Percentiles rank a stretch among this genome's conserved stretches.
Conservation (phyloP, 2,113 vertebrate genomes). For the Micromys minutus region DNA sequence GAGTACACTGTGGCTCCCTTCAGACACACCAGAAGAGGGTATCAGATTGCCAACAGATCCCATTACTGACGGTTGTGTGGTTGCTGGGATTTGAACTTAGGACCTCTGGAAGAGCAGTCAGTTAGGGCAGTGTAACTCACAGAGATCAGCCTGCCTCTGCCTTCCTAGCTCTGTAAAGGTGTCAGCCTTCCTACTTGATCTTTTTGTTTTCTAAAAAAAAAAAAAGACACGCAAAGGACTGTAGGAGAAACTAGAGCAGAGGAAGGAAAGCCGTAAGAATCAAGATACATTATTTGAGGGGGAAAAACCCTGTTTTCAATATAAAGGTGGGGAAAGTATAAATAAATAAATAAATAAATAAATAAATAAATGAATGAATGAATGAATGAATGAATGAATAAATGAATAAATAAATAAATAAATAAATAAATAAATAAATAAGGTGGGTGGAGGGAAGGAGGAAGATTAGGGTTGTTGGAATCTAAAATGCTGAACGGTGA, state of each 20-base stretch:
- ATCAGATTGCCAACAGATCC: too few relatives aligned
- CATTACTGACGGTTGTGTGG: too few relatives aligned
- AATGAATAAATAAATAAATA: not conserved
- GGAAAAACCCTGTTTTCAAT: not conserved
- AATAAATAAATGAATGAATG: not conserved
- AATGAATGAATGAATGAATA: too few relatives aligned
- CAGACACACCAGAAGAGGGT: too few relatives aligned
- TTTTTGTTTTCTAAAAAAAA: not conserved
- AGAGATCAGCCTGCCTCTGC: not conserved
- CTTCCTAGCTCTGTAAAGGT: not conserved
- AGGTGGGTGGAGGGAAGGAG: too few relatives aligned
- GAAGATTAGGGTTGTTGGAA: not conserved
- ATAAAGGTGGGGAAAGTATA: too few relatives aligned
- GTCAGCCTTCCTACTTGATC: accelerated
- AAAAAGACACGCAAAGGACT: not conserved
- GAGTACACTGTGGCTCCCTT: too few relatives aligned
- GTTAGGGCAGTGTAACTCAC: too few relatives aligned
- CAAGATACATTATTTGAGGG: not conserved
- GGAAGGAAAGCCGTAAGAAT: not conserved
- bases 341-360: not conserved
- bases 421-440: not conserved
- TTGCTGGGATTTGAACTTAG: too few relatives aligned
- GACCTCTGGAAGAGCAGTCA: too few relatives aligned
- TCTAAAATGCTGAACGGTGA: not conserved
- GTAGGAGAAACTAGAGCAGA: not conserved